Base-by-base conservation (phyloP, 2,113 vertebrate species). In the Petrocephalus microphthalmus region DNA sequence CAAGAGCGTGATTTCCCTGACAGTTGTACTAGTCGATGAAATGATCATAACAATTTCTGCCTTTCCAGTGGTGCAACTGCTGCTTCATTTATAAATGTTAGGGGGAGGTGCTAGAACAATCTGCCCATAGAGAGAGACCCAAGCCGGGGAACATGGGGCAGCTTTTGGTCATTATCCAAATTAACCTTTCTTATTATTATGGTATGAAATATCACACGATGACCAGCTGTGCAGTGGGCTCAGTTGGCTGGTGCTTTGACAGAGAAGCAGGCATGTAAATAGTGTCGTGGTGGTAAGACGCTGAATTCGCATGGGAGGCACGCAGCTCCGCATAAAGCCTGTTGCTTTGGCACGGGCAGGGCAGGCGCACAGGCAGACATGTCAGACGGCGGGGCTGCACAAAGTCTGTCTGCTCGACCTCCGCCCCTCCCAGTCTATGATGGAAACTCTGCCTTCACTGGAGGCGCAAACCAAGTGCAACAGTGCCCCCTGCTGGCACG, bases 401-500 rank as follows among this genome's bases (percentile, higher is more conserved):
- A 49, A 83, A 83, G 37, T 47, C 81, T 6, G 81, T 78, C 71
- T 78, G 71, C 42, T 19, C 5, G 11, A 7, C 81, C 19, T 7
- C 42, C 0, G 8, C 45, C 81, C 42, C 37, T 83, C 81, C 7
- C 81, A 49, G 19, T 22, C 81, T 83, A 20, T 7, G 0, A 5
- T n/a, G 45, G 10, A n/a, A 1, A 42, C 22, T 15, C 10, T 47
- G 42, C 42, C 8, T 22, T 83, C 45, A 5, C 8, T 1, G 81
- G 45, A 83, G 19, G 45, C 37, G 37, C 20, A 83, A 17, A 49
- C 10, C 10, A 83, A 83, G 20, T 42, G 42, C 81, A 83, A 83
- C 81, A 83, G 81, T 83, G 81, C 45, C 81, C 81, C 20, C 81
- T 83, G 22, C 81, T 83, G 81, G 7, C 81, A n/a, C 20, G 45